Evolutionary conservation across 1,140 invertebrate genomes (phyloP), one percentile per base, ranked within the genome.

Genomic region (Hylaeus volcanicus): DNA sequence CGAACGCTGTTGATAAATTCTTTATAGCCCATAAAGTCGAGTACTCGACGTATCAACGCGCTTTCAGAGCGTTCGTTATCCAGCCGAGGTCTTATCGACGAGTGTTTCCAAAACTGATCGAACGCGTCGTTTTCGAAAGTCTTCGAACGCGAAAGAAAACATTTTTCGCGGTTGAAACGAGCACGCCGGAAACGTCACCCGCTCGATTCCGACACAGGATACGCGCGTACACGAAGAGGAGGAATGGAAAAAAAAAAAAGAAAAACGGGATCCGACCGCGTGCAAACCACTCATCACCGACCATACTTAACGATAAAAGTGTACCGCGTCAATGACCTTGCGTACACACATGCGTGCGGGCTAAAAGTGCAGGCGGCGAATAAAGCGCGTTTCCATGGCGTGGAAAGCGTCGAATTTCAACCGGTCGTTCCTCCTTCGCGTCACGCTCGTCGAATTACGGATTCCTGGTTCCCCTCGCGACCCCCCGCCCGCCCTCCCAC

Each of bases 311-410:
- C 89, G 90, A 92, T 91, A 93, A 93, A 93, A 92, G 91, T 93
- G 89, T 92, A 93, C 91, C 92, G 90, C 89, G 92, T 93, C 92
- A 92, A 92, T 93, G 92, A 93, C 92, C 92, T 90, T 91, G 84
- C 84, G 87, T 84, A 88, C 86, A 64, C 76, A 64, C 76, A 89
- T 89, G 86, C 89, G 89, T 86, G 86, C 86, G 88, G 85, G 88
- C 87, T 88, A 90, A 90, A 91, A 90, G 87, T 87, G 85, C 89
- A 84, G 86, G 83, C 87, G 66, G 61, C 81, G 81, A 86, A 83
- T 87, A 80, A 80, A 83, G 69, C 60, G 77, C 81, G 51, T 74
- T 82, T 82, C 70, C 84, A 86, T 81, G 76, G 64, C 84, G 77
- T 77, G 74, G 43, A 74, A 79, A 78, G 66, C 51, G 51, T 86